Conservation (phyloP, 2,888 invertebrate genomes). For the Plusia festucae region DNA sequence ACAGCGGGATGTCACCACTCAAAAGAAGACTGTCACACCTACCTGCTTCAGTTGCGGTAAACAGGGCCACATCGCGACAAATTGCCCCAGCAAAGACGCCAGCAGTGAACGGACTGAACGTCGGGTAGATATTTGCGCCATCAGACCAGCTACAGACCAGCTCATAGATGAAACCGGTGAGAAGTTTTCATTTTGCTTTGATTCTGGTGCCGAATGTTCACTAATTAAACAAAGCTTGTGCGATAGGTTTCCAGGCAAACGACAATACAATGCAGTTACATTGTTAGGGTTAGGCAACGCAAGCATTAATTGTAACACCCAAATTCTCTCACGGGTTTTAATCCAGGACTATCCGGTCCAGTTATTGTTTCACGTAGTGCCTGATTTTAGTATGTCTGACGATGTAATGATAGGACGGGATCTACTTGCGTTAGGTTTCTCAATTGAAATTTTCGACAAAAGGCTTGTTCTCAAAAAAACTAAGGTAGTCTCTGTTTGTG, state of each 20-base stretch:
- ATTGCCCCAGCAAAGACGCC: background rate
- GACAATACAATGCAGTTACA: background rate
- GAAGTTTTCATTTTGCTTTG: conserved; percentile 5
- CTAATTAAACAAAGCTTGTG: no score
- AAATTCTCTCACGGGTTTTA: background rate
- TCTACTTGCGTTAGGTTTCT: no score
- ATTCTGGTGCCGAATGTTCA: background rate
- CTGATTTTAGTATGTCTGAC: no score
- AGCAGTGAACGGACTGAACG: background rate
- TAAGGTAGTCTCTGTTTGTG: background rate
- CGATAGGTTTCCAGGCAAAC: no score
- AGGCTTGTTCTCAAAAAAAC: background rate
- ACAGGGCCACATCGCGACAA: background rate
- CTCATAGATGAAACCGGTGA: conserved; percentile 10
- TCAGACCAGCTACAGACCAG: conserved; percentile 7
- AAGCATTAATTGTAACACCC: background rate
- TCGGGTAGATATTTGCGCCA: conserved; percentile 9
- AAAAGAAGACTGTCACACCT: background rate
- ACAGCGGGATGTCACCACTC: background rate
- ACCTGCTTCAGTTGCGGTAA: background rate
- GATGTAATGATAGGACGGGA: no score
- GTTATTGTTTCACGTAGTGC: background rate
- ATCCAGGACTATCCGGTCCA: background rate
- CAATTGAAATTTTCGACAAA: no score
- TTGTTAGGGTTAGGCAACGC: background rate